A percentile compares a stretch with the other conserved stretches of the same genome.
These are phyloP conservation scores for Protonemura montana DNA, from an alignment of 2,888 invertebrate species.

Conservation along the genomic window DNA sequence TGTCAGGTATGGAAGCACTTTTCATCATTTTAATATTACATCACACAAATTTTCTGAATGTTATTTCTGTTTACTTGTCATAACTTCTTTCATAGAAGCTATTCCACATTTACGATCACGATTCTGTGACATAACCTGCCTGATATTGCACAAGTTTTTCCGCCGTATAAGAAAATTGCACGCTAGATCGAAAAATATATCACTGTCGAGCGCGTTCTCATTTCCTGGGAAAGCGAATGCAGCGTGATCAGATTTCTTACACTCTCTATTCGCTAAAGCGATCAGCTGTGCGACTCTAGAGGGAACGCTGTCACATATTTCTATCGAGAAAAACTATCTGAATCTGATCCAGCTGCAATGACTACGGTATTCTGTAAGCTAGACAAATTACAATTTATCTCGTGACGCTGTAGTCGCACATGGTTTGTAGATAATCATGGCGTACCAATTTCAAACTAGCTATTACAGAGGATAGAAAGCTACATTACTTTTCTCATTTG, in stretches of 20 bases:
- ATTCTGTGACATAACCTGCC: background rate
- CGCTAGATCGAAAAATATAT: background rate
- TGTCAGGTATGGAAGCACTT: background rate
- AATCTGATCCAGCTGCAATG: too few relatives aligned
- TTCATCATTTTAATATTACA: background rate
- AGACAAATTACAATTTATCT: too few relatives aligned
- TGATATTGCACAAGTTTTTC: background rate
- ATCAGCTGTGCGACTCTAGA: too few relatives aligned
- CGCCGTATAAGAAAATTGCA: background rate
- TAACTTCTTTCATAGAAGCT: background rate
- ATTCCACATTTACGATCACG: background rate
- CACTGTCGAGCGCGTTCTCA: background rate
- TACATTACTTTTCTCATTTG: too few relatives aligned
- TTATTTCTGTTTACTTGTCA: background rate
- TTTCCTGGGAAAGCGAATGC: background rate
- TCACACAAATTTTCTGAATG: background rate
- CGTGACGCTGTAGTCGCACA: too few relatives aligned
- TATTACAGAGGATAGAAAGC: too few relatives aligned
- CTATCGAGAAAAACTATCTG: too few relatives aligned
- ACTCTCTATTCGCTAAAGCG: too few relatives aligned
- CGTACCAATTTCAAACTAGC: too few relatives aligned
- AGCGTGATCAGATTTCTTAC: background rate
- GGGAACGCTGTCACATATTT: too few relatives aligned
- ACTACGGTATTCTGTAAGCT: too few relatives aligned
- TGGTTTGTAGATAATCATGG: too few relatives aligned